Evolutionary conservation across 2,888 invertebrate genomes (phyloP), one percentile per base, ranked within the genome.

Genomic region (Drosophila buzzatii): DNA sequence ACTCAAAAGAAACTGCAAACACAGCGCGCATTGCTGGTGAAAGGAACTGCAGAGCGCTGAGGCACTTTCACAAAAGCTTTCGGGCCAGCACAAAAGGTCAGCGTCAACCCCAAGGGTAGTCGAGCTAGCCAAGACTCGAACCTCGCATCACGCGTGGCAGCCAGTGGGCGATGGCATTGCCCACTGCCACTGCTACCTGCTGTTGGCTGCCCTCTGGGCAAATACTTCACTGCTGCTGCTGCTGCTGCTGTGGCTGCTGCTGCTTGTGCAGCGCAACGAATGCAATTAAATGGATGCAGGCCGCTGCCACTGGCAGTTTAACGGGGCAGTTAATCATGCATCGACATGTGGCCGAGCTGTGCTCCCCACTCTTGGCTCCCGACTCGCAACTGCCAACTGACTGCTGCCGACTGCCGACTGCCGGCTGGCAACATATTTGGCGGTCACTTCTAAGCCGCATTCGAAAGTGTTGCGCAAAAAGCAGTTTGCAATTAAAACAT

Each of bases 301-400:
- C 72, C 66, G 77, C 78, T 72, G 82, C 84, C 73, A 66, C 41
- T 44, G 75, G 79, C 89, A 85, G 70, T 60, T 79, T 75, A 83
- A 65, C 70, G 81, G 72, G 66, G 91, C 91, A 88, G 90, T 91
- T 91, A 91, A 91, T 91, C 92, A 91, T 90, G 88, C 84, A 91
- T 89, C 88, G 75, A 72, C 82, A 73, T 79, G 79, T 73, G 73
- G 77, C 66, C 56, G 39, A 35, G 39, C 39, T 45, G 45, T 39
- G 64, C 45, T 39, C 16, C 39, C 39, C 7, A 16, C 45, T 45
- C 23, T 9, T 56, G 56, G 51, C 65, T 66, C 47, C 60, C 77
- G 62, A 64, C 57, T 41, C 41, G 18, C 39, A 18, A 39, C 39
- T 44, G 18, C 14, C 51, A 3, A 58, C 59, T 49, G 16, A 27